Conservation (phyloP, 1,140 invertebrate genomes). For the Achatina immaculata region DNA sequence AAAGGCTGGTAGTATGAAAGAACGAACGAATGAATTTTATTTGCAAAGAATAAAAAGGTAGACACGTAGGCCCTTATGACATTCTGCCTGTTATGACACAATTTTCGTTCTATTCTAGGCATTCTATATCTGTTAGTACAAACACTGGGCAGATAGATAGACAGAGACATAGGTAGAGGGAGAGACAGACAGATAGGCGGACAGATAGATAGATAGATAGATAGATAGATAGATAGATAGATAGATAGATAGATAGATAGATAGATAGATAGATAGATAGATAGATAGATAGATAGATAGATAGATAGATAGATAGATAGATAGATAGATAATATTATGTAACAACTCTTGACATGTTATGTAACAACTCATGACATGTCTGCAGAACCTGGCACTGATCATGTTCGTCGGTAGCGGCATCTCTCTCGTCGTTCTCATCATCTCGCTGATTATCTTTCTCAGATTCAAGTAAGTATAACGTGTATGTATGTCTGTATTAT, state of each 20-base stretch:
- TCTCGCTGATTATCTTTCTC: slow-evolving; percentile 11
- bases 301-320: no score
- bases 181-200: background rate
- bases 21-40: no score
- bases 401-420: slow-evolving; percentile 14
- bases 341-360: no score
- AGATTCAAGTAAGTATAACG: slow-evolving; percentile 19
- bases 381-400: background rate
- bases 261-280: no score
- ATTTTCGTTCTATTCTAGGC: no score
- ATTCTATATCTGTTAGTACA: no score
- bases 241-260: background rate
- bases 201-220: background rate
- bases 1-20: background rate
- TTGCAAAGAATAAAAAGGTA: no score
- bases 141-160: background rate
- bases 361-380: background rate
- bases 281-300: no score
- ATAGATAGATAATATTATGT: no score
- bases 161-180: background rate
- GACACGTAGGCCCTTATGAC: no score
- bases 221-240: background rate
- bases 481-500: no score
- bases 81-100: no score
- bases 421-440: slow-evolving; percentile 19